These are phyloP conservation scores for Chelonoidis abingdonii DNA, from an alignment of 2,113 vertebrate genomes.

Conservation along the genomic window DNA sequence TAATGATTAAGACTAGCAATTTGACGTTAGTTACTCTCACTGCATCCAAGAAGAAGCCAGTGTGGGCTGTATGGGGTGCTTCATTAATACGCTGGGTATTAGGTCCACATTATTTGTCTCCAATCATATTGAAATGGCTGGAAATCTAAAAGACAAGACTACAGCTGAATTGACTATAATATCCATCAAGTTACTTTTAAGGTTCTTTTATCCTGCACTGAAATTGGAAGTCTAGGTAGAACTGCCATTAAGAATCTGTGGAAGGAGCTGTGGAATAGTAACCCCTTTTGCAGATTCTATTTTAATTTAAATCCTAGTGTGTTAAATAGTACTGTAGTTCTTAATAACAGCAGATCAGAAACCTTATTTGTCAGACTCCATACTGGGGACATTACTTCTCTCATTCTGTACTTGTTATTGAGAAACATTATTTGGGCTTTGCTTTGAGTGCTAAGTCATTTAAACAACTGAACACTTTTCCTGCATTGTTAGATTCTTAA, in stretches of 20 bases:
- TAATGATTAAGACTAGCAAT: neutral
- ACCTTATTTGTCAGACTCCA: neutral
- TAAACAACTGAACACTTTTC: neutral
- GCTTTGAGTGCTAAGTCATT: neutral
- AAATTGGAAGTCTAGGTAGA: constrained; percentile 6
- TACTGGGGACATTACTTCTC: neutral
- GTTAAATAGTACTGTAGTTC: neutral
- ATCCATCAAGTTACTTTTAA: constrained; percentile 16
- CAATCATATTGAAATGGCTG: neutral
- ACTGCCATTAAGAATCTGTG: constrained; percentile 13
- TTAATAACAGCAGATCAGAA: neutral
- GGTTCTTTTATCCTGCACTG: neutral
- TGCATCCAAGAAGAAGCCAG: rapidly evolving
- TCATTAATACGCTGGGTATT: neutral
- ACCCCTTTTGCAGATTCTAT: constrained; percentile 2
- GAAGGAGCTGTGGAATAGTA: constrained; percentile 27
- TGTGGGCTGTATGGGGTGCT: rapidly evolving
- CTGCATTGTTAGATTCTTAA: neutral
- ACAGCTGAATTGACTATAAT: neutral
- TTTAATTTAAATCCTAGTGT: constrained; percentile 35
- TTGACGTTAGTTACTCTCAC: neutral
- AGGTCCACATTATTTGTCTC: constrained; percentile 11
- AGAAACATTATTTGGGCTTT: constrained; percentile 1
- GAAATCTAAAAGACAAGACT: neutral
- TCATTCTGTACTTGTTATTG: neutral